Evolutionary conservation across 2,888 invertebrate genomes (phyloP).

Genomic region (Lacanobia oleracea): DNA sequence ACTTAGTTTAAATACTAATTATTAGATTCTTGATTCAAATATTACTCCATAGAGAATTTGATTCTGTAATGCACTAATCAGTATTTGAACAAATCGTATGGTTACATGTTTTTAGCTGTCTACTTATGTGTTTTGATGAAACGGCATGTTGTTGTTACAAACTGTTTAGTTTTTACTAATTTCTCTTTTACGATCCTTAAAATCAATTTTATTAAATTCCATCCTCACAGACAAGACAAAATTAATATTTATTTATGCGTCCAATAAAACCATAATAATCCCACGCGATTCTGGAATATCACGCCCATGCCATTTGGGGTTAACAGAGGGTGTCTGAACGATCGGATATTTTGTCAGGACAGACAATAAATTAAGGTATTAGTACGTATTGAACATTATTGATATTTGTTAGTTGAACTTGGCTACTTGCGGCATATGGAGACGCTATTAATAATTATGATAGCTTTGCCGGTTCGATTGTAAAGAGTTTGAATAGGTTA

Average conservation of each 20-base stretch:
- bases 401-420: constrained; percentile 74
- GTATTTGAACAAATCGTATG: no score
- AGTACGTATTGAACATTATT: constrained; percentile 76
- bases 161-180: no score
- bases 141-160: no score
- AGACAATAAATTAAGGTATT: constrained; percentile 86
- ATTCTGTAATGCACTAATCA: no score
- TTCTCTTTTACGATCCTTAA: neutral
- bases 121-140: no score
- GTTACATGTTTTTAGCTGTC: no score
- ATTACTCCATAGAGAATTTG: no score
- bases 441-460: constrained; percentile 55
- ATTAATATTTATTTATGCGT: constrained; percentile 72
- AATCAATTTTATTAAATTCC: neutral
- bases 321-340: constrained; percentile 67
- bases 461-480: constrained; percentile 20
- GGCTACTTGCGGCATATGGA: constrained; percentile 62
- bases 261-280: constrained; percentile 81
- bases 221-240: constrained; percentile 44
- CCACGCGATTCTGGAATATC: constrained; percentile 76
- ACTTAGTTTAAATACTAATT: no score
- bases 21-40: no score
- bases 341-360: constrained; percentile 78
- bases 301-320: constrained; percentile 80
- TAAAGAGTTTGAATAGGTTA: constrained; percentile 10